Evolutionary conservation across 2,888 invertebrate species (phyloP).

Genomic region (Mystacides longicornis): DNA sequence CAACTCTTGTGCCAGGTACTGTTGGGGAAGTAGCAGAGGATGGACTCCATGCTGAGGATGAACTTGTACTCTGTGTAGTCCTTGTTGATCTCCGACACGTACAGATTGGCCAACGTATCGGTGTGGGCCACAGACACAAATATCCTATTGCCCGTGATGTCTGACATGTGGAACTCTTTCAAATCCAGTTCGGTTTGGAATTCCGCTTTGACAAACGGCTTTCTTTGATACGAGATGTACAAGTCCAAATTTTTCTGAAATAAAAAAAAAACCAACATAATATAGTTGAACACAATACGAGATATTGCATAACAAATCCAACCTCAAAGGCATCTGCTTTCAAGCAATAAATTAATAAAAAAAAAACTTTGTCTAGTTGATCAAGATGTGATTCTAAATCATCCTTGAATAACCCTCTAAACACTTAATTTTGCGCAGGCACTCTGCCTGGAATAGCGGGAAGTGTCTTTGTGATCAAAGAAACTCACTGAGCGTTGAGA

Average conservation of each 20-base stretch:
- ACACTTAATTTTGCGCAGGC: no score
- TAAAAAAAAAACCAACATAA: background rate
- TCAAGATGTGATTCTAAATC: no score
- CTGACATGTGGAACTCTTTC: constrained; percentile 71
- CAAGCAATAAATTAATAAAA: no score
- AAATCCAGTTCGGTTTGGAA: constrained; percentile 64
- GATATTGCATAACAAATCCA: background rate
- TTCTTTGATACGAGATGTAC: constrained; percentile 69
- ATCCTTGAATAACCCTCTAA: no score
- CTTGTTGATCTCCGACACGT: constrained; percentile 66
- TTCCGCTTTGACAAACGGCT: constrained; percentile 61
- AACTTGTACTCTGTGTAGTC: constrained; percentile 62
- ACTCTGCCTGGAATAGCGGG: no score
- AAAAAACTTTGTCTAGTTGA: no score
- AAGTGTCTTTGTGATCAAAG: no score
- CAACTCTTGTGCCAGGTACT: constrained; percentile 74
- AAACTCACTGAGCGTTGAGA: no score
- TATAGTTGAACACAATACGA: background rate
- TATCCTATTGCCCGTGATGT: constrained; percentile 72
- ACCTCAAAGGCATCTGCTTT: no score
- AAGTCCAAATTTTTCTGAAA: constrained; percentile 50
- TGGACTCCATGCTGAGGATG: constrained; percentile 68
- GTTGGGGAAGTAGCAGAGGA: constrained; percentile 79
- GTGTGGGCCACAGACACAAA: constrained; percentile 78
- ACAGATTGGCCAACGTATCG: constrained; percentile 65